Evolutionary conservation across 2,888 invertebrate genomes (phyloP).

Genomic region (Oscheius sp.): DNA sequence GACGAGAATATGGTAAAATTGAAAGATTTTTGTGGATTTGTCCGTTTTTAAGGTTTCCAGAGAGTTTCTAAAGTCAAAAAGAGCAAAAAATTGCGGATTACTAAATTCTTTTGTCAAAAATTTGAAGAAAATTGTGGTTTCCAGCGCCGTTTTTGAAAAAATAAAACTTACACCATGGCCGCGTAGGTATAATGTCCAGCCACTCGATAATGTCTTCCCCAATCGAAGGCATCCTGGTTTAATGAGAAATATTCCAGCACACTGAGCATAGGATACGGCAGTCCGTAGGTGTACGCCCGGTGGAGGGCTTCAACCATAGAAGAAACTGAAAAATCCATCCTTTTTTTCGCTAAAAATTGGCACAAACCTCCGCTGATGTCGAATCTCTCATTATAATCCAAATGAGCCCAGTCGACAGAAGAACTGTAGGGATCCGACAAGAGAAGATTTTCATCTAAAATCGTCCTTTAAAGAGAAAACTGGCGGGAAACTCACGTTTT

Average conservation of each 20-base stretch:
- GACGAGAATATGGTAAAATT: too few species aligned
- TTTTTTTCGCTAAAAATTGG: too few species aligned
- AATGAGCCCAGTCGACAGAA: slow-evolving; percentile 46
- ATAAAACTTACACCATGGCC: slow-evolving; percentile 52
- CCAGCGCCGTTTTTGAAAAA: slow-evolving; percentile 6
- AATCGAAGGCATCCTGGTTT: slow-evolving; percentile 67
- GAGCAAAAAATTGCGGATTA: background rate
- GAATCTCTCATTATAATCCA: slow-evolving; percentile 67
- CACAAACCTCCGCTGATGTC: slow-evolving; percentile 63
- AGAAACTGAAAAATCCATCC: background rate
- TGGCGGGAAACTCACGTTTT: slow-evolving; percentile 46
- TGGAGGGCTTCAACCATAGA: slow-evolving; percentile 63
- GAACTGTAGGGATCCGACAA: slow-evolving; percentile 40
- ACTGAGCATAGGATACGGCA: slow-evolving; percentile 69
- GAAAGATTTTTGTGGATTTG: too few species aligned
- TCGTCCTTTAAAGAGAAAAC: background rate
- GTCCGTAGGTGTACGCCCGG: slow-evolving; percentile 62
- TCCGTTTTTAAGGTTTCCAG: too few species aligned
- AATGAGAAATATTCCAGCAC: slow-evolving; percentile 66
- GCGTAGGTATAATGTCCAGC: slow-evolving; percentile 69
- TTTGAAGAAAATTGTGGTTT: too few species aligned
- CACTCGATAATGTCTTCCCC: slow-evolving; percentile 67
- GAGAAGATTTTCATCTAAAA: slow-evolving; percentile 54
- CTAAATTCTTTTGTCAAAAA: too few species aligned
- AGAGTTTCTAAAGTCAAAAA: too few species aligned